Conservation (phyloP, 2,797 vertebrate species). For the Pagetopsis macropterus region DNA sequence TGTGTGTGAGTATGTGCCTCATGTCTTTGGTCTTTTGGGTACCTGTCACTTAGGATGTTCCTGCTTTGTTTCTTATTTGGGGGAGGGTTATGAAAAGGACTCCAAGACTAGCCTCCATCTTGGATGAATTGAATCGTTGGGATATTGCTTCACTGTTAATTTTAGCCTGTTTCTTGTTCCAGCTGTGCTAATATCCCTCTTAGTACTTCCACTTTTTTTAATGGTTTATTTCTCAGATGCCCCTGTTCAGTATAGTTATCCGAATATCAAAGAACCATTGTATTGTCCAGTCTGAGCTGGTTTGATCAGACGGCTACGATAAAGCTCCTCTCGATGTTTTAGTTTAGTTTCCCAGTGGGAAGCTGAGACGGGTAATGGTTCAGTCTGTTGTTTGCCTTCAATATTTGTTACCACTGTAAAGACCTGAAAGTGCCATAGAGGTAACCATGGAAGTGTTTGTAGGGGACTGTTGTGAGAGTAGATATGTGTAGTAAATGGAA, state of each 20-base stretch:
- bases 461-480: constrained; percentile 57
- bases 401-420: constrained; percentile 76
- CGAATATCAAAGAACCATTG: constrained; percentile 37
- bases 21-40: constrained; percentile 56
- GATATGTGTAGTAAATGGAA: constrained; percentile 51
- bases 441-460: constrained; percentile 71
- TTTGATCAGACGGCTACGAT: constrained; percentile 30
- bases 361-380: constrained; percentile 69
- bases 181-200: constrained; percentile 74
- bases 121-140: constrained; percentile 43
- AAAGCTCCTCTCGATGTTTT: constrained; percentile 54
- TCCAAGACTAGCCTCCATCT: constrained; percentile 41
- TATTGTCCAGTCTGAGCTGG: constrained; percentile 33
- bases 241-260: constrained; percentile 31
- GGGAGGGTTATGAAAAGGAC: constrained; percentile 27
- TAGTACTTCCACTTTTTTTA: constrained; percentile 64
- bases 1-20: constrained; percentile 60
- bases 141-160: constrained; percentile 56
- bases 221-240: constrained; percentile 39
- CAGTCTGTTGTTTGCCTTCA: constrained; percentile 74
- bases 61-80: constrained; percentile 39
- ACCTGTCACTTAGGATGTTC: constrained; percentile 36
- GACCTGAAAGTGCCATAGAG: constrained; percentile 81
- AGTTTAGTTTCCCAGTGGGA: constrained; percentile 62
- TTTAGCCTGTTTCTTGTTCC: constrained; percentile 73